These are phyloP conservation scores for Fragum fragum DNA, from an alignment of 2,888 invertebrate species.

Conservation along the genomic window DNA sequence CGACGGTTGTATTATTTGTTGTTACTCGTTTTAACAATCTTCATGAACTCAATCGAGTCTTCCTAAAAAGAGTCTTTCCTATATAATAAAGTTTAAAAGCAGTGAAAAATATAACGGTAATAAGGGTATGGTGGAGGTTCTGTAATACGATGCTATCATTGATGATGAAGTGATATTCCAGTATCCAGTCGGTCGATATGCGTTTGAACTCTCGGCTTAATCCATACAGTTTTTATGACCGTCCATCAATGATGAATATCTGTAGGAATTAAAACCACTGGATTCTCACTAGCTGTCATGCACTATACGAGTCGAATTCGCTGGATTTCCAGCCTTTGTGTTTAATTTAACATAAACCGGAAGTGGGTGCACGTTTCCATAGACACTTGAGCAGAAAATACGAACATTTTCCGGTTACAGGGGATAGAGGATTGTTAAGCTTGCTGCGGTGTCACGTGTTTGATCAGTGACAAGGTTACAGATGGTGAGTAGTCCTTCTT, in stretches of 20 bases:
- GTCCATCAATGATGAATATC: slow-evolving; percentile 12
- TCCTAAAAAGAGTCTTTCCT: no score
- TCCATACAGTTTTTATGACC: slow-evolving; percentile 25
- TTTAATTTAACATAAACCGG: neutral
- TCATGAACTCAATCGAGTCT: no score
- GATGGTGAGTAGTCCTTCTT: no score
- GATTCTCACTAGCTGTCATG: neutral
- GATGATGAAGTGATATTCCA: slow-evolving; percentile 8
- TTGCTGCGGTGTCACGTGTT: no score
- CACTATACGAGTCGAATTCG: neutral
- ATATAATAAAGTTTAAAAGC: no score
- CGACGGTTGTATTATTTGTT: no score
- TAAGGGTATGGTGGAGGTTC: neutral
- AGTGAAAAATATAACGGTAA: no score
- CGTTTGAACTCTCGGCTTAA: slow-evolving; percentile 21
- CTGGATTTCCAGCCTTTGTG: neutral
- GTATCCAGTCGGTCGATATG: neutral
- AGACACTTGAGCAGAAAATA: neutral
- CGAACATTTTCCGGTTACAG: neutral
- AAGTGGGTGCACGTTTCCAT: neutral
- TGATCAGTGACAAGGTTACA: no score
- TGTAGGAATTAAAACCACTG: neutral
- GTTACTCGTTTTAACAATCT: no score
- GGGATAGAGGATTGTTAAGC: no score
- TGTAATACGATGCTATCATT: neutral